Conservation (phyloP, 2,888 invertebrate species). For the Macaria notata region DNA sequence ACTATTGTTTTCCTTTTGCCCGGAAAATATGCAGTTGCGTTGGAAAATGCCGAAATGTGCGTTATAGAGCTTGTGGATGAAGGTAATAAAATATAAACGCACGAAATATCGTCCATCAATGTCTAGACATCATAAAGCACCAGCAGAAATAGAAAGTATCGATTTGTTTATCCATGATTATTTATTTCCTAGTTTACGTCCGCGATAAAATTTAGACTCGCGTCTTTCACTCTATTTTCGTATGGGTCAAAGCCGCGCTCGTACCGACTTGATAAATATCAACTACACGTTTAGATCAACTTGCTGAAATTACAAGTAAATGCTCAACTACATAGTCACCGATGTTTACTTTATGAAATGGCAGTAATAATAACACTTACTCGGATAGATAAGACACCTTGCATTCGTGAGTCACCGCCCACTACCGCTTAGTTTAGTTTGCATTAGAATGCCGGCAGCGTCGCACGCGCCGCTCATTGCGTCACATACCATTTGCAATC, state of each 20-base stretch:
- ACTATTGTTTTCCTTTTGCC: no score
- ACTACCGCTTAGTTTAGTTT: slow-evolving; percentile 66
- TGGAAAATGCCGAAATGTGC: slow-evolving; percentile 3
- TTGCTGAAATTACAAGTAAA: slow-evolving; percentile 3
- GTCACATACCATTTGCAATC: slow-evolving; percentile 34
- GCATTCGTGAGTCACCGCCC: slow-evolving; percentile 57
- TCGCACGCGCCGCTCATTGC: slow-evolving; percentile 50
- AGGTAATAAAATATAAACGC: background rate
- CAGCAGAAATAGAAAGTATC: slow-evolving; percentile 12
- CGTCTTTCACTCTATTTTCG: slow-evolving; percentile 19
- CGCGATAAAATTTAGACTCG: slow-evolving; percentile 12
- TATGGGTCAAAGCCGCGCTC: slow-evolving; percentile 20
- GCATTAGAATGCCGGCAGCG: slow-evolving; percentile 60
- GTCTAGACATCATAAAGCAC: slow-evolving; percentile 3
- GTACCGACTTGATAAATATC: background rate
- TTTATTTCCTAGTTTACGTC: slow-evolving; percentile 8
- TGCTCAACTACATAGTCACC: background rate
- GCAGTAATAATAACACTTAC: slow-evolving; percentile 18
- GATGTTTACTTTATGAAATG: slow-evolving; percentile 45
- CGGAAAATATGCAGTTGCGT: background rate
- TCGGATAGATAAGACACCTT: slow-evolving; percentile 68
- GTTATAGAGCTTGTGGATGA: background rate
- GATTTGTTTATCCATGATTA: slow-evolving; percentile 10
- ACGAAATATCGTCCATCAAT: background rate
- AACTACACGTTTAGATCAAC: slow-evolving; percentile 23